These are phyloP conservation scores for Strix uralensis DNA, from an alignment of 2,113 vertebrate genomes.

Conservation along the genomic window DNA sequence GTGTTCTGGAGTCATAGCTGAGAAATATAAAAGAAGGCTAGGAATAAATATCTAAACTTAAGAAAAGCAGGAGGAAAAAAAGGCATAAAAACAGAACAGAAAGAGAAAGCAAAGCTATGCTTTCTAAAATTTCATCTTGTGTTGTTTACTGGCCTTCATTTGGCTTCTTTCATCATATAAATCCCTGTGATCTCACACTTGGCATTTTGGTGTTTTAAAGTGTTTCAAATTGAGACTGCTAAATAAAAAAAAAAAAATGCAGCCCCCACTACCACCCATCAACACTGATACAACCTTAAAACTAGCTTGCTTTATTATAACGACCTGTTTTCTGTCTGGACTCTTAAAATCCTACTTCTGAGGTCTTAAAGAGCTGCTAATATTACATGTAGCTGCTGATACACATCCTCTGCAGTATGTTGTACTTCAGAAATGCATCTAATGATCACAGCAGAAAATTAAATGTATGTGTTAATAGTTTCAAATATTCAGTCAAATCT, in stretches of 20 bases:
- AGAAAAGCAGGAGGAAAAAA: neutral
- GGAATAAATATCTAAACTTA: neutral
- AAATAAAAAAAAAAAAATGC: neutral
- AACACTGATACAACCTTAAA: neutral
- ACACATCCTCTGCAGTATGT: neutral
- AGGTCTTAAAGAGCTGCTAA: neutral
- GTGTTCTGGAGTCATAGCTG: neutral
- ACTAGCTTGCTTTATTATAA: neutral
- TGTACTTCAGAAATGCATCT: neutral
- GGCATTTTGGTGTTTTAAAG: slow-evolving; percentile 10
- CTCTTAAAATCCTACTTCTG: neutral
- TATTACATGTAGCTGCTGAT: neutral
- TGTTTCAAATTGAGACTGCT: neutral
- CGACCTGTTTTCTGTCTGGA: neutral
- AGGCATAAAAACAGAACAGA: neutral
- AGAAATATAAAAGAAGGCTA: neutral
- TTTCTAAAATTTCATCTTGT: neutral
- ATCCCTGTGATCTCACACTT: slow-evolving; percentile 28
- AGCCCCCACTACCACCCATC: neutral
- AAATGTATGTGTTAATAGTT: neutral
- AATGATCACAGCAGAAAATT: neutral
- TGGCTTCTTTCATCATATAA: slow-evolving; percentile 33
- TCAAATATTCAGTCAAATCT: neutral
- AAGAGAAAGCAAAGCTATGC: neutral
- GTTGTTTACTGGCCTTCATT: slow-evolving; percentile 15